Evolutionary conservation across 2,113 vertebrate species (phyloP), one percentile per base, ranked within the genome.

Genomic region (Nibea albiflora): DNA sequence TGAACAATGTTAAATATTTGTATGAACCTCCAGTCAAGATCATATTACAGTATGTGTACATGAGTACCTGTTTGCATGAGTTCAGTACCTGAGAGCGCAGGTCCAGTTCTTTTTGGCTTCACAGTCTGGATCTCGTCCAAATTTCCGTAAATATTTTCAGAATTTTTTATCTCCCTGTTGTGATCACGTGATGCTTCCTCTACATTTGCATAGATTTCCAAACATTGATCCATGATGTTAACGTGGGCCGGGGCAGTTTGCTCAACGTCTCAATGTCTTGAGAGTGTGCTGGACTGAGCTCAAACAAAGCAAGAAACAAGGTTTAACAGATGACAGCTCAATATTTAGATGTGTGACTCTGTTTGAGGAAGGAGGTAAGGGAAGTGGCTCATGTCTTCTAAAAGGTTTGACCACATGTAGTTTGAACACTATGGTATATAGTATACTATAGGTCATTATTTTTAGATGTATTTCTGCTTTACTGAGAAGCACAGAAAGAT

Each of bases 61-160:
- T 1, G 49, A 50, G 50, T n/a, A 53, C 20, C 4, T 68, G 42
- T 1, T 39, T 39, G 35, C 35, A 39, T 39, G 35, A 39, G 35
- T 39, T 39, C 8, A 39, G n/a, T 80, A 80, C 71, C 65, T 80
- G 77, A 66, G 53, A 6, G 35, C 28, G 53, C 16, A 53, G 72
- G 22, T 67, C 53, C 56, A 54, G 22, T 47, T 47, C 35, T 39
- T 39, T 39, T 39, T 8, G 35, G 35, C 7, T 9, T 1, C 35
- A 39, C 7, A 39, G 3, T 71, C 5, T 58, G 15, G 42, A 61
- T 17, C 24, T 2, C 2, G 1, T 60, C 42, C 24, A 24, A 11
- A 47, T 76, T 64, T 39, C 6, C 24, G 49, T 72, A 76, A 80
- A 76, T 46, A 65, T 19, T 47, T 66, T 80, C 66, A 28, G 47